Base-by-base conservation (phyloP, 1,140 invertebrate species). In the Drosophila busckii region DNA sequence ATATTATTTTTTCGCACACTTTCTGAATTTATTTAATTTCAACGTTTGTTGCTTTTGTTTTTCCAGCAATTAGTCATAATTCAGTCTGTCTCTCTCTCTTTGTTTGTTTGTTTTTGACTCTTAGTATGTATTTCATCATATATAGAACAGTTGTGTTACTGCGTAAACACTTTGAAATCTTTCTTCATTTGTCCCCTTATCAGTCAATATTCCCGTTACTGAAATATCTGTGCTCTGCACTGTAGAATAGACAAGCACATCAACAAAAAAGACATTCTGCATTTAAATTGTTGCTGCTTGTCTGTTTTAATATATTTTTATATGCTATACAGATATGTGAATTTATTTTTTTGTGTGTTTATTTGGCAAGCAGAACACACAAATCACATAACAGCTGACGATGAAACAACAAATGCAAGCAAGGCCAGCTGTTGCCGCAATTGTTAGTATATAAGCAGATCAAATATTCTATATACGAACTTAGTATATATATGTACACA, bases 361-460 rank as follows among this genome's bases (percentile, higher is more conserved):
- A 17, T 75, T 75, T 80, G 75, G 73, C 73, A 80, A 73, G 41
- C 54, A 67, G 16, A 26, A 31, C 31, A 23, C 17, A 42, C 44
- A 73, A 62, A 63, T 73, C 66, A 78, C 66, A 76, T 78, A 76
- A 76, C 73, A 80, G 75, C 73, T 80, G 73, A 80, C 48, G 49
- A 38, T 25, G 31, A 60, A 45, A 23, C 53, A 70, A 55, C 53
- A 70, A 55, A 61, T 58, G 28, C 58, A 55, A 45, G 71, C 68
- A 71, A 78, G 71, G 71, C 68, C 71, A 78, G 73, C 73, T 80
- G 73, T 46, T 66, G n/a, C 37, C 7, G 31, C 3, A 15, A 13
- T 52, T 22, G 26, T 29, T 68, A 41, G 41, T 35, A 25, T 17
- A 22, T 12, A 29, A 38, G 42, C 7, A 23, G n/a, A 60, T 28